Conservation (phyloP, 2,888 invertebrate genomes). For the Augochlorella aurata region DNA sequence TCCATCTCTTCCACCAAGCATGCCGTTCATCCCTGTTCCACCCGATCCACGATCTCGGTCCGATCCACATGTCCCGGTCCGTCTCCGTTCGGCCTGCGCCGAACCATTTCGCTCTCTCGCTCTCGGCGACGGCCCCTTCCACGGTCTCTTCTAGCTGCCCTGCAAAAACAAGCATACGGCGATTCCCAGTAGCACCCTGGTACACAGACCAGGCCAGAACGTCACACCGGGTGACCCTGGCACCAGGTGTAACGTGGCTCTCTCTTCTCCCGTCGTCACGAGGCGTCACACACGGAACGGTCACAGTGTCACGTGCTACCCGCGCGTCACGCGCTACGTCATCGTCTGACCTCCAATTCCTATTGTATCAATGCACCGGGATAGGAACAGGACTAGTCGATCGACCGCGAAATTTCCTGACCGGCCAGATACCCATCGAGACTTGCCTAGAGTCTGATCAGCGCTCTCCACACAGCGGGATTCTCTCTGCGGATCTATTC, state of each 20-base stretch:
- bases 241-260: constrained; percentile 61
- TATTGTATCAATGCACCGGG: neutral
- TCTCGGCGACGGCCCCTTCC: constrained; percentile 15
- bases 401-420: neutral
- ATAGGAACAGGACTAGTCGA: neutral
- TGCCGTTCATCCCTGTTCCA: constrained; percentile 19
- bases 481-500: neutral
- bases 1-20: neutral
- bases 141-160: constrained; percentile 56
- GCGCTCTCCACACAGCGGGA: neutral
- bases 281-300: constrained; percentile 46
- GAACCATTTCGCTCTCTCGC: constrained; percentile 26
- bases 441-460: neutral
- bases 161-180: constrained; percentile 75
- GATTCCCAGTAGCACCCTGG: constrained; percentile 73
- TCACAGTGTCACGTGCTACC: constrained; percentile 64
- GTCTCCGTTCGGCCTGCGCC: constrained; percentile 13
- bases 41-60: constrained; percentile 31
- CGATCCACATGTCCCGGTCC: constrained; percentile 23
- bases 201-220: constrained; percentile 70
- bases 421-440: neutral
- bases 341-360: constrained; percentile 20
- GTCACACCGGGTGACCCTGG: constrained; percentile 62
- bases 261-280: constrained; percentile 3
- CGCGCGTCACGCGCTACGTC: constrained; percentile 47